Evolutionary conservation across 2,113 vertebrate species (phyloP).

Genomic region (Eulacestoma nigropectus): DNA sequence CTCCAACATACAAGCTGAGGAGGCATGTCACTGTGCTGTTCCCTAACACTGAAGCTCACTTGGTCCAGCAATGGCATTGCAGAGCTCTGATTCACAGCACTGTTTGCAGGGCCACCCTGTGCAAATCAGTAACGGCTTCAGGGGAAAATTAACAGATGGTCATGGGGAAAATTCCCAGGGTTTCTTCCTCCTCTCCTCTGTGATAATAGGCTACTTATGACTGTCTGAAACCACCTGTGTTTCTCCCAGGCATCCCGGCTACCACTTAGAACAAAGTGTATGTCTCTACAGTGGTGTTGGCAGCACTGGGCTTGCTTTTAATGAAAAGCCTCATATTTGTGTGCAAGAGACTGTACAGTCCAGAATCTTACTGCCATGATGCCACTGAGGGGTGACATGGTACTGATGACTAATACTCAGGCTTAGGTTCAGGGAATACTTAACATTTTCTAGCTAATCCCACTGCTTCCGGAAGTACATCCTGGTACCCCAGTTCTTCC

Average conservation of each 20-base stretch:
- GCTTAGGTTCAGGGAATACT: not conserved
- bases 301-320: not conserved
- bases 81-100: not conserved
- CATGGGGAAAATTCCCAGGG: not conserved
- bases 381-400: not conserved
- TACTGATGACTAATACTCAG: not conserved
- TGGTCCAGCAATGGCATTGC: not conserved
- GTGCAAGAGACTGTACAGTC: not conserved
- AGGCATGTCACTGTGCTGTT: not conserved
- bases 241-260: conserved; percentile 26
- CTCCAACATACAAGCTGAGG: not conserved
- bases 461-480: not conserved
- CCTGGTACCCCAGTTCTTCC: not conserved
- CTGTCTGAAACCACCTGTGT: not conserved
- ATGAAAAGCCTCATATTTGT: not conserved
- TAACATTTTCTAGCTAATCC: not conserved
- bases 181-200: not conserved
- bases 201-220: not conserved
- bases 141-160: conserved; percentile 43
- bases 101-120: not conserved
- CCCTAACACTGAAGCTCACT: not conserved
- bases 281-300: not conserved
- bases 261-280: not conserved
- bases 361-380: not conserved
- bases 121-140: not conserved